Evolutionary conservation across 2,797 vertebrate genomes (phyloP).

Genomic region (Paedocypris micromegethes): DNA sequence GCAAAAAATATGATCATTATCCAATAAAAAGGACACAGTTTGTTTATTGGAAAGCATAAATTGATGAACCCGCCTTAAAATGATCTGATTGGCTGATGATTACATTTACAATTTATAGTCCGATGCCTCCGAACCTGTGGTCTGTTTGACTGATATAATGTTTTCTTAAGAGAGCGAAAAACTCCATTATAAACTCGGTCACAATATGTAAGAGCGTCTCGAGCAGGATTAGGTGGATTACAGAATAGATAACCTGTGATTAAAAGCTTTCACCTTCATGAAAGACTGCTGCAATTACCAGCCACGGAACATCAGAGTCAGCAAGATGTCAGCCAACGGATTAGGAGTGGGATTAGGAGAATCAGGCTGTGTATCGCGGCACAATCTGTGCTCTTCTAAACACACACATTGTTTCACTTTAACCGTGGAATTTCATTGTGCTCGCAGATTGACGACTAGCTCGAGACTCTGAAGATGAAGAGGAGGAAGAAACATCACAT

Average conservation of each 20-base stretch:
- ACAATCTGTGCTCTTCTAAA: slow-evolving; percentile 12
- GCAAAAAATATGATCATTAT: too few species aligned
- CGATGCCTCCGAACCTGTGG: too few species aligned
- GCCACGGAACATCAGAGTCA: slow-evolving; percentile 35
- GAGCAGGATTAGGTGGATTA: slow-evolving; percentile 37
- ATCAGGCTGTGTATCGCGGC: slow-evolving; percentile 23
- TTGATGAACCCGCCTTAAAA: too few species aligned
- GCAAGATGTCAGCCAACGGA: slow-evolving; percentile 27
- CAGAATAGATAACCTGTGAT: slow-evolving; percentile 17
- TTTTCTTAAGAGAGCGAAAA: too few species aligned
- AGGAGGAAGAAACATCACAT: slow-evolving; percentile 1
- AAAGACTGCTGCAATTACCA: slow-evolving; percentile 25
- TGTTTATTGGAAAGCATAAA: too few species aligned
- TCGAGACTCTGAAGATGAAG: slow-evolving; percentile 7
- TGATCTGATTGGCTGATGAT: too few species aligned
- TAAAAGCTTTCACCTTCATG: slow-evolving; percentile 39
- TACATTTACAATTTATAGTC: too few species aligned
- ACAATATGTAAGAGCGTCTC: slow-evolving; percentile 2
- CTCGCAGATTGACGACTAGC: slow-evolving; percentile 27
- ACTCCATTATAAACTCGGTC: background rate
- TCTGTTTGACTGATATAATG: too few species aligned
- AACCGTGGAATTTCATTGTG: slow-evolving; percentile 5
- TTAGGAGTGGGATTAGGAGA: slow-evolving; percentile 31
- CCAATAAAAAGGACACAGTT: too few species aligned
- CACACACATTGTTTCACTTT: background rate